A percentile compares a stretch with the other conserved stretches of the same genome.
Evolutionary conservation across 2,797 vertebrate species (phyloP).

Genomic region (Pantherophis vulpinus): DNA sequence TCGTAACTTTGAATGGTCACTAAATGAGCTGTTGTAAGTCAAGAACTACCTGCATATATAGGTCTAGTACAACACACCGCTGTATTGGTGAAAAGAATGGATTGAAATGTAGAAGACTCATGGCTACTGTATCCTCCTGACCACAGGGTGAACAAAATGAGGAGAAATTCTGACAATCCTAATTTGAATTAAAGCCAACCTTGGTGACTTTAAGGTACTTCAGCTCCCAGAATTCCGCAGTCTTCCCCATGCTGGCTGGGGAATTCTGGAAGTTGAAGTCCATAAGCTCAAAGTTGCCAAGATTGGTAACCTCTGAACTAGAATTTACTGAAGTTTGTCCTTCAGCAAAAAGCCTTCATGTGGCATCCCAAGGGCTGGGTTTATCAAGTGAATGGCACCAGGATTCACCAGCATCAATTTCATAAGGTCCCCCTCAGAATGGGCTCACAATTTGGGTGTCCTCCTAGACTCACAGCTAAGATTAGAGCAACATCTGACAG

Average conservation of each 20-base stretch:
- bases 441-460: too few relatives aligned
- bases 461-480: too few relatives aligned
- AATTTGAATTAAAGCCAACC: not conserved
- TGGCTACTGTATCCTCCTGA: not conserved
- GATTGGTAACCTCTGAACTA: not conserved
- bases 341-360: not conserved
- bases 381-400: not conserved
- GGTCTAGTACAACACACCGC: not conserved
- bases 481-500: too few relatives aligned
- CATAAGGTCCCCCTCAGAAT: not conserved
- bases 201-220: not conserved
- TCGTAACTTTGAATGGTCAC: too few relatives aligned
- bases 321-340: not conserved
- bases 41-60: not conserved
- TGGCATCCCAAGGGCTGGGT: not conserved
- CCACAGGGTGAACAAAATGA: not conserved
- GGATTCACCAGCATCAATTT: not conserved
- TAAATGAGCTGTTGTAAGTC: too few relatives aligned
- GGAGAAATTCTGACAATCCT: not conserved
- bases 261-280: not conserved
- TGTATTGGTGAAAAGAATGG: not conserved
- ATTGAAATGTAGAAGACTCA: not conserved
- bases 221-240: not conserved
- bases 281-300: not conserved
- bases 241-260: not conserved